Percentiles rank a stretch among this genome's conserved stretches.
Evolutionary conservation across 2,797 vertebrate species (phyloP).

Genomic region (Chloroceryle amazona): DNA sequence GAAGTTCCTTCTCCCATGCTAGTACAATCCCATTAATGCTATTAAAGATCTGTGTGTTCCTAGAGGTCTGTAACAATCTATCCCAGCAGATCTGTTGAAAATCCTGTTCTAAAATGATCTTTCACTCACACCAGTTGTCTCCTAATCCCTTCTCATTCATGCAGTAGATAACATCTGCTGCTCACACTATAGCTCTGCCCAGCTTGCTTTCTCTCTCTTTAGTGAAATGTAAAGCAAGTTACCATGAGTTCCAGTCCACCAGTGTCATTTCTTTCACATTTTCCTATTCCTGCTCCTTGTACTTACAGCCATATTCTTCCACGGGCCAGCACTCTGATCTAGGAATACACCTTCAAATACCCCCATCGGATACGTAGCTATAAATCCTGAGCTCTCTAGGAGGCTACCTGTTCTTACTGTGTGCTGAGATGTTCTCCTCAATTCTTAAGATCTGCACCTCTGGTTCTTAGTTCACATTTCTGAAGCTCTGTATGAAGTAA

Average conservation of each 20-base stretch:
- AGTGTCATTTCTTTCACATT: neutral
- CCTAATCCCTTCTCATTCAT: neutral
- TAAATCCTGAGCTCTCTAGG: neutral
- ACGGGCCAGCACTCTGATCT: neutral
- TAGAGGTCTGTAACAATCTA: neutral
- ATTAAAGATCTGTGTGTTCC: neutral
- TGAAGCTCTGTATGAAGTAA: neutral
- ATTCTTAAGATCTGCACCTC: neutral
- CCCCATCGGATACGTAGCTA: neutral
- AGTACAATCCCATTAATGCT: neutral
- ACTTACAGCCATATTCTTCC: neutral
- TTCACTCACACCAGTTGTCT: neutral
- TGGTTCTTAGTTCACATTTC: neutral
- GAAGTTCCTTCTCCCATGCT: neutral
- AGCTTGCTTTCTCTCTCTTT: neutral
- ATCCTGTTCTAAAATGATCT: neutral
- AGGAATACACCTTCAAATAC: neutral
- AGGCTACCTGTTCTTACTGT: neutral
- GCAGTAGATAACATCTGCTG: neutral
- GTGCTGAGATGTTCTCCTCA: neutral
- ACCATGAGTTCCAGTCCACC: neutral
- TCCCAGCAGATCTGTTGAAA: neutral
- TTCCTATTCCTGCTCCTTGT: neutral
- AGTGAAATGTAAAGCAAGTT: neutral
- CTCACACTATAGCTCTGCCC: neutral